Evolutionary conservation across 2,113 vertebrate genomes (phyloP), one percentile per base, ranked within the genome.

Genomic region (Gobiocypris rarus): DNA sequence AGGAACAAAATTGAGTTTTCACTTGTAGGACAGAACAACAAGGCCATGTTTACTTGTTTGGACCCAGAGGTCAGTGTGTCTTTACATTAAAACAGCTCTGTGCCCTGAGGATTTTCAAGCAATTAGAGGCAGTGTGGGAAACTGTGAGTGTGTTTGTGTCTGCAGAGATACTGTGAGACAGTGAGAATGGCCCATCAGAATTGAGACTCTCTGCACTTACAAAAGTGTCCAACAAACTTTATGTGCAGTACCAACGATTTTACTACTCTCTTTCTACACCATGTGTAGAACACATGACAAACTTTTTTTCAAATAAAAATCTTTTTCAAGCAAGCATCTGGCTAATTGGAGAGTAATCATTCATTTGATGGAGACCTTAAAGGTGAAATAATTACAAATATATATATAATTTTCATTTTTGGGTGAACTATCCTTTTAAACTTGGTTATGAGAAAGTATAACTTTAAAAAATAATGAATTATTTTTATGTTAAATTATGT

Each of bases 81-180:
- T 92, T 90, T 89, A 87, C 84, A 87, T 90, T 83, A 56, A 90
- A 87, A 85, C 6, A 87, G 45, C 63, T 7, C n/a, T n/a, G n/a
- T n/a, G n/a, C n/a, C n/a, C 74, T 34, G 11, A 86, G 87, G 82
- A 87, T 26, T 31, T 67, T 43, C 8, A 54, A 70, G 67, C 73
- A 76, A 45, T 75, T 43, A 71, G 45, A 75, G 54, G 48, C 4
- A 84, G 15, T 22, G 9, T 22, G 52, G 75, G 75, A 67, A 67
- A 54, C 85, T 67, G 17, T 22, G 24, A 43, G 48, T 78, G 38
- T 52, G 34, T 84, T 56, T 82, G 56, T 59, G 54, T 82, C n/a
- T 70, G 70, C 56, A 75, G 50, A 81, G 28, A 5, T 67, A 90
- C 59, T 31, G 41, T 31, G 83, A 41, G 80, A 61, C 58, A 89